These are phyloP conservation scores for Sterna hirundo DNA, from an alignment of 2,113 vertebrate species.

Conservation along the genomic window DNA sequence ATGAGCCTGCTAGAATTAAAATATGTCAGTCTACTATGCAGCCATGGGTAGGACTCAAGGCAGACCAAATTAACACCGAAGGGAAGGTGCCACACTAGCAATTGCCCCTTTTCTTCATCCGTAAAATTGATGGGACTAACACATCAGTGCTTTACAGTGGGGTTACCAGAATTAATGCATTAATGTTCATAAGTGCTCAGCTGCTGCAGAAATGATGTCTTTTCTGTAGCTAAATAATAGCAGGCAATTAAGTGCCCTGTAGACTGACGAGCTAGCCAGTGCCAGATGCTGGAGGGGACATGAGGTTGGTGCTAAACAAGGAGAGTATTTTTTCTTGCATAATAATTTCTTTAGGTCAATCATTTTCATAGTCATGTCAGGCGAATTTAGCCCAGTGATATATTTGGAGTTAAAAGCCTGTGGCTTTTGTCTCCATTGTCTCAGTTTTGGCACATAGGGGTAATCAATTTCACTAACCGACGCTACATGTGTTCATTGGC, in stretches of 20 bases:
- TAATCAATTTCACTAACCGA: neutral
- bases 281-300: neutral
- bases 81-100: neutral
- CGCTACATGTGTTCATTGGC: neutral
- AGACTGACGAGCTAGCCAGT: neutral
- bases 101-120: neutral
- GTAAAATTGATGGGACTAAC: neutral
- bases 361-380: neutral
- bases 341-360: neutral
- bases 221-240: neutral
- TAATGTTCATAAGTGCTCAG: neutral
- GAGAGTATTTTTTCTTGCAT: neutral
- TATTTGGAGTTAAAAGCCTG: conserved; percentile 16
- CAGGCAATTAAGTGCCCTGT: neutral
- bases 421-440: neutral
- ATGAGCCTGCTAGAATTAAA: neutral
- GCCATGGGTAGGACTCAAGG: neutral
- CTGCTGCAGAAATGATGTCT: neutral
- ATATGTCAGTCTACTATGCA: neutral
- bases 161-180: neutral
- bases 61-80: neutral
- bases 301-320: neutral
- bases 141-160: neutral
- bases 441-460: neutral
- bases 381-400: neutral